phyloP scores from a whole-genome alignment of 2,888 invertebrate genomes.

The Tachina lurida region DNA sequence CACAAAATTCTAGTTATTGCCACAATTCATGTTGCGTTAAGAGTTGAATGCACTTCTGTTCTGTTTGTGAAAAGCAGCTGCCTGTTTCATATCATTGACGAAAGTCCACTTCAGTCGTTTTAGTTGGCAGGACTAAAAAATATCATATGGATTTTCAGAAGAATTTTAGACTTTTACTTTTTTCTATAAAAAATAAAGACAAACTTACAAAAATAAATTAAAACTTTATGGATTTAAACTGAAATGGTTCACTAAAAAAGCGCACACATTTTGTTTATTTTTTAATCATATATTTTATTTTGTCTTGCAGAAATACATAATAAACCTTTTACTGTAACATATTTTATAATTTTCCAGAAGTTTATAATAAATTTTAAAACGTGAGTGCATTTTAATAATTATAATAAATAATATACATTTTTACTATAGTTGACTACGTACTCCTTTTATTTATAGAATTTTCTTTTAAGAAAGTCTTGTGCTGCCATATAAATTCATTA shows the following conservation, averaged over 20 bases:
- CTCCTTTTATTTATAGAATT: background rate
- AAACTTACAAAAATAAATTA: too few species aligned
- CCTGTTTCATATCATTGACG: constrained; percentile 12
- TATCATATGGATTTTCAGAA: constrained; percentile 11
- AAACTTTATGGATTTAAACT: too few species aligned
- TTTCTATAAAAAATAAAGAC: background rate
- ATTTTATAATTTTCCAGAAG: constrained; percentile 4
- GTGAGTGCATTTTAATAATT: constrained; percentile 28
- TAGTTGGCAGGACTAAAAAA: background rate
- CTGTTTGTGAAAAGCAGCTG: constrained; percentile 40
- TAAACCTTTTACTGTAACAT: background rate
- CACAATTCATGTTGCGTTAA: constrained; percentile 16
- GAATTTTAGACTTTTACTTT: background rate
- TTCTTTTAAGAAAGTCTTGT: constrained; percentile 18
- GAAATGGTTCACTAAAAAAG: too few species aligned
- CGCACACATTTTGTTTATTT: too few species aligned
- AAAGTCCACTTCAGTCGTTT: constrained; percentile 8
- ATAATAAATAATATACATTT: constrained; percentile 10
- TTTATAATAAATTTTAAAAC: constrained; percentile 41
- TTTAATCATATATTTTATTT: background rate
- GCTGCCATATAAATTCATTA: constrained; percentile 65
- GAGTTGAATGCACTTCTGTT: constrained; percentile 60
- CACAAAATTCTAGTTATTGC: background rate
- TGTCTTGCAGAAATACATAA: background rate
- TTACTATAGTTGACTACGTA: background rate